phyloP scores from a whole-genome alignment of 2,113 vertebrate species.

The Crypturellus undulatus region DNA sequence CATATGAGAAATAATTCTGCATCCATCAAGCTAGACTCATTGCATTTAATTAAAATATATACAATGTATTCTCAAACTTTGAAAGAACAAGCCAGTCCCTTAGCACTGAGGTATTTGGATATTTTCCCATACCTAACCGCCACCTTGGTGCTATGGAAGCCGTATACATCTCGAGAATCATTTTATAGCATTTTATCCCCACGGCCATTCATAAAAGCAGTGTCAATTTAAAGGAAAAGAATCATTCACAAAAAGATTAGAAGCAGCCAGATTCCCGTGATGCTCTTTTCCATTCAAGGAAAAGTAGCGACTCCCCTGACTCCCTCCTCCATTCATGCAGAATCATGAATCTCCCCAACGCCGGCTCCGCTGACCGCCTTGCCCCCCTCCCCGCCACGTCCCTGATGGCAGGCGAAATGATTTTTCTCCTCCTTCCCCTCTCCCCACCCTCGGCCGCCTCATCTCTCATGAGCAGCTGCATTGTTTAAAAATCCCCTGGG shows the following conservation, averaged over 20 bases:
- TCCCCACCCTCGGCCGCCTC: conserved; percentile 37
- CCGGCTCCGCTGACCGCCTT: neutral
- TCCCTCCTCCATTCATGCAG: conserved; percentile 72
- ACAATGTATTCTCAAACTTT: neutral
- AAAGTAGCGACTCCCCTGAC: conserved; percentile 49
- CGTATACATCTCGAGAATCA: neutral
- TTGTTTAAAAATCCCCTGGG: conserved; percentile 72
- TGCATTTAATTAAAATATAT: neutral
- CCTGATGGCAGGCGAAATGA: conserved; percentile 34
- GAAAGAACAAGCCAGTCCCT: neutral
- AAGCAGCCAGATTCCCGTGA: conserved; percentile 63
- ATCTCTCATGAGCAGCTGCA: conserved; percentile 68
- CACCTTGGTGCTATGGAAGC: neutral
- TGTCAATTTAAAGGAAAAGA: conserved; percentile 57
- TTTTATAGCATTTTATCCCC: conserved; percentile 29
- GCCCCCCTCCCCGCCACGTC: neutral
- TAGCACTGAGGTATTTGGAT: fast-evolving
- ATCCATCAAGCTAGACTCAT: neutral
- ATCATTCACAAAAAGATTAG: conserved; percentile 71
- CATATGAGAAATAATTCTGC: neutral
- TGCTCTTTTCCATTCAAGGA: conserved; percentile 70
- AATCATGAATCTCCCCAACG: conserved; percentile 66
- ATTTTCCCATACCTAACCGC: neutral
- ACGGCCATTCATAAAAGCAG: conserved; percentile 65
- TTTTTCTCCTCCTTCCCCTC: conserved; percentile 34